Percentiles rank a stretch among this genome's conserved stretches.
Evolutionary conservation across 2,888 invertebrate species (phyloP).

Genomic region (Andrena praecox): DNA sequence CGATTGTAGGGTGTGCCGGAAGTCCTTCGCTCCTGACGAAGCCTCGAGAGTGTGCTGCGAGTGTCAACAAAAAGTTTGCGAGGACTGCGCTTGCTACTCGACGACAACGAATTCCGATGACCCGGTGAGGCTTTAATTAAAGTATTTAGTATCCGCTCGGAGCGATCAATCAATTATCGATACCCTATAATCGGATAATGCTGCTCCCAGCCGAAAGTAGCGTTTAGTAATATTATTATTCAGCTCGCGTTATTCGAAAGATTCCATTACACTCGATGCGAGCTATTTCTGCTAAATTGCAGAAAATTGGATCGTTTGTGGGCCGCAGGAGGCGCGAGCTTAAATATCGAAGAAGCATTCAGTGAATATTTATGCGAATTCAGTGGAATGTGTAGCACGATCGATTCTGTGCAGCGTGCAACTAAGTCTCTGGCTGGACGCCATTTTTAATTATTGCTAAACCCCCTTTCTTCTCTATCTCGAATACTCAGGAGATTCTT

Average conservation of each 20-base stretch:
- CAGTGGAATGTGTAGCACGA: background rate
- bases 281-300: background rate
- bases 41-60: slow-evolving; percentile 95
- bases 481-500: background rate
- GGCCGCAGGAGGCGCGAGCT: background rate
- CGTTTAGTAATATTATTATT: background rate
- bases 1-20: slow-evolving; percentile 93
- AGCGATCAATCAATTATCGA: background rate
- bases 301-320: background rate
- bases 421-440: background rate
- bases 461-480: background rate
- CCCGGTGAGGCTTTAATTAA: slow-evolving; percentile 86
- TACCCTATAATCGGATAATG: background rate
- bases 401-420: background rate
- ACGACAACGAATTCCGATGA: slow-evolving; percentile 94
- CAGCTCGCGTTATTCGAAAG: too few relatives aligned
- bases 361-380: background rate
- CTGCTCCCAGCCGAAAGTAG: background rate
- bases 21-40: slow-evolving; percentile 95
- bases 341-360: background rate
- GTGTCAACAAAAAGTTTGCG: slow-evolving; percentile 96
- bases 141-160: slow-evolving; percentile 7
- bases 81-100: slow-evolving; percentile 97
- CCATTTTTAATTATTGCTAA: slow-evolving; percentile 26
- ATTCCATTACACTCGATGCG: background rate